Percentiles rank a stretch among this genome's conserved stretches.
phyloP scores from a whole-genome alignment of 2,113 vertebrate species.

The Hypomesus transpacificus region DNA sequence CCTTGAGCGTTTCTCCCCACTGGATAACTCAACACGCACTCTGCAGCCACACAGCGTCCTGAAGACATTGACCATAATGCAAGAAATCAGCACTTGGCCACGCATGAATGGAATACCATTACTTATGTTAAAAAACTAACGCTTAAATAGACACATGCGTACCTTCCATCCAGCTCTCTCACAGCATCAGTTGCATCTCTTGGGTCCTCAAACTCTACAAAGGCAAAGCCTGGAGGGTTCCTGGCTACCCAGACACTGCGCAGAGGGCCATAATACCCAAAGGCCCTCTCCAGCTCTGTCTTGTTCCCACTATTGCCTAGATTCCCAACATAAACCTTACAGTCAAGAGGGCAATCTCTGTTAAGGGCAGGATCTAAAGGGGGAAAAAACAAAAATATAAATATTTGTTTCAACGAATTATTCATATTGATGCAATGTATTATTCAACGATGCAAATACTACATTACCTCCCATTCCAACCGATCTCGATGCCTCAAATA shows the following conservation, averaged over 20 bases:
- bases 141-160: constrained; percentile 18
- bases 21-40: constrained; percentile 92
- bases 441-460: neutral
- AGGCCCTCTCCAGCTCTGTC: constrained; percentile 90
- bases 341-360: constrained; percentile 94
- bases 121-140: neutral
- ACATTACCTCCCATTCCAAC: constrained; percentile 34
- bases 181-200: constrained; percentile 96
- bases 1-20: constrained; percentile 91
- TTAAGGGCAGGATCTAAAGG: constrained; percentile 76
- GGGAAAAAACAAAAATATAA: neutral
- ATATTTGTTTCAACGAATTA: neutral
- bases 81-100: neutral
- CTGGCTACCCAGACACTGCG: constrained; percentile 97
- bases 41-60: constrained; percentile 92
- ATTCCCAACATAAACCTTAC: constrained; percentile 98
- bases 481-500: neutral
- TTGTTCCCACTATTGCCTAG: constrained; percentile 98
- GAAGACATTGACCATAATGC: neutral
- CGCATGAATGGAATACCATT: neutral
- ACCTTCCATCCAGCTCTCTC: constrained; percentile 98
- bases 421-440: neutral
- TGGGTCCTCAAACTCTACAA: constrained; percentile 97
- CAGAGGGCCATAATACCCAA: constrained; percentile 95
- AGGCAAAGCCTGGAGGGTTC: constrained; percentile 96